Base-by-base conservation (phyloP, 2,888 invertebrate species). In the Idaea aversata region DNA sequence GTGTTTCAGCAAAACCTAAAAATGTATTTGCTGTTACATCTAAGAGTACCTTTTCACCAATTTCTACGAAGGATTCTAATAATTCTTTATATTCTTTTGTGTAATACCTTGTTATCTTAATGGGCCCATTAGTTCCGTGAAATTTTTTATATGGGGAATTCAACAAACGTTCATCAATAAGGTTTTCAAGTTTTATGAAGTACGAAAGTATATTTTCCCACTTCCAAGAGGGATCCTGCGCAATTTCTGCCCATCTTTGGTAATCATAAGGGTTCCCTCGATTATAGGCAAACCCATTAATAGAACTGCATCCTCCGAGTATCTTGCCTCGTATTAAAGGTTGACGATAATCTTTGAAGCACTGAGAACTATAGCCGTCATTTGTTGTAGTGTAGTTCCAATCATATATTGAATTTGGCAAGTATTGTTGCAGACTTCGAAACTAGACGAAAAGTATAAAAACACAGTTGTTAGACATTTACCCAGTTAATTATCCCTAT, bases 141-240 rank as follows among this genome's bases (percentile, higher is more conserved):
- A 83, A 74, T 15, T 62, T 60, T 7, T 16, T 67, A 60, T 72
- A 69, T 5, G 63, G n/a, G 5, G 79, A 76, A 0, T 64, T 63
- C 0, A 71, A 13, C 3, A 79, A 67, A 34, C 64, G 61, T 3
- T 61, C 13, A 57, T 77, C 77, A 25, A 73, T 64, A n/a, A 79
- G 62, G 34, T 91, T 86, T 77, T 94, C 87, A 1, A 88, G 86
- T 66, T 92, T 93, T 13, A 87, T 85, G 38, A 90, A 89, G 69
- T 90, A 94, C 2, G 86, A 80, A 0, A 84, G 70, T 4, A 93
- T 86, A 15, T 90, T 86, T 2, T 89, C 76, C 83, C 91, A 94
- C 16, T 86, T 85, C 88, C 88, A 87, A 38, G 77, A 77, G 88
- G 88, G 87, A 0, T 86, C 88, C 5, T 82, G 80, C 13, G 83